Evolutionary conservation across 2,113 vertebrate species (phyloP), one percentile per base, ranked within the genome.

Genomic region (Galemys pyrenaicus): DNA sequence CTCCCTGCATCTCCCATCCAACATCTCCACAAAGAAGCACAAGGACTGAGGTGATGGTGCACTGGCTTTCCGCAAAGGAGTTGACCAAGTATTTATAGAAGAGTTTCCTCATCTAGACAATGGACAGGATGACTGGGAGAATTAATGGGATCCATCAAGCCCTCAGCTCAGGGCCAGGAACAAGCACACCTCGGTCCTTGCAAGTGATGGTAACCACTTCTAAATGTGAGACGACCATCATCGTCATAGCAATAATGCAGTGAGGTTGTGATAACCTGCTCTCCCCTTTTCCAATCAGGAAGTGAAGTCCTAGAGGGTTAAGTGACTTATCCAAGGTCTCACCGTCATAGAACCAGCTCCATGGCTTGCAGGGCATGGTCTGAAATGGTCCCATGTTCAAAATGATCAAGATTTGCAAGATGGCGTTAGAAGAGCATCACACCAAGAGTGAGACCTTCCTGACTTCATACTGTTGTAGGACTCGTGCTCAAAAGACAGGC

Each of bases 31-130:
- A n/a, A n/a, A n/a, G n/a, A n/a, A n/a, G n/a, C n/a, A n/a, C n/a
- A n/a, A n/a, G n/a, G n/a, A n/a, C n/a, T n/a, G n/a, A n/a, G n/a
- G n/a, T n/a, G n/a, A n/a, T n/a, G n/a, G n/a, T n/a, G n/a, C n/a
- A n/a, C n/a, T n/a, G n/a, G n/a, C n/a, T n/a, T n/a, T 39, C 37
- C 3, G 7, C 13, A 12, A 32, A 28, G 0, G 1, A 35, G 20
- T 32, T 2, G 13, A 49, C 71, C 64, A 6, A 22, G 22, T 22
- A 56, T 22, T 46, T 56, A 15, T 39, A 49, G 41, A 44, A 60
- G 71, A 2, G 41, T 62, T 32, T 60, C n/a, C 77, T 65, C 78
- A 26, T 85, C 54, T 51, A 26, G 46, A 35, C 79, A 78, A 79
- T 41, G 81, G 49, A 3, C 20, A 1, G 17, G 16, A 44, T 17